Base-by-base conservation (phyloP, 2,888 invertebrate genomes). In the Pilophorus perplexus region DNA sequence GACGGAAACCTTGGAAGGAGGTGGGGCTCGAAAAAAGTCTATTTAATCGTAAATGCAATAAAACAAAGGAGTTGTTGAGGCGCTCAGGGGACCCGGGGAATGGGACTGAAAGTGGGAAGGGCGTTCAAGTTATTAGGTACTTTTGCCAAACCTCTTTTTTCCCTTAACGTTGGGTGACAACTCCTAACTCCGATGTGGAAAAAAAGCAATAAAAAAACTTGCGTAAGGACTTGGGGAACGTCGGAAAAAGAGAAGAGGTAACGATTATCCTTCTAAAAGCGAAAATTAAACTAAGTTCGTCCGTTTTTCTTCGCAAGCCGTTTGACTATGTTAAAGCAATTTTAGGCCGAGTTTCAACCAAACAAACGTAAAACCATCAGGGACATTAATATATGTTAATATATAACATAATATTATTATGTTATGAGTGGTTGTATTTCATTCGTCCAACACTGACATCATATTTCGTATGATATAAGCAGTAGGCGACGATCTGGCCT, bases 251-350 rank as follows among this genome's bases (percentile, higher is more conserved):
- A 37, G 55, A 16, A 12, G 38, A 14, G 25, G 52, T 27, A 14
- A 28, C 46, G 62, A 33, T 62, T 62, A 23, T 28, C 28, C 22
- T 20, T n/a, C n/a, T n/a, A 20, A 62, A 46, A 14, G 33, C 33
- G 44, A 62, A 55, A 62, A 62, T 62, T 62, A 62, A 59, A 62
- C 44, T 28, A 62, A 46, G 44, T 60, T 60, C n/a, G n/a, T n/a
- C n/a, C n/a, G n/a, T n/a, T n/a, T n/a, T n/a, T n/a, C n/a, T n/a
- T n/a, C n/a, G n/a, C n/a, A n/a, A n/a, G n/a, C n/a, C n/a, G n/a
- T n/a, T n/a, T n/a, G n/a, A n/a, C n/a, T n/a, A n/a, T n/a, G n/a
- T n/a, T n/a, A n/a, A n/a, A n/a, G n/a, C n/a, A n/a, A n/a, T n/a
- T n/a, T n/a, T n/a, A n/a, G n/a, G n/a, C n/a, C n/a, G n/a, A n/a